phyloP scores from a whole-genome alignment of 2,113 vertebrate species.

The Chloropsis hardwickii region DNA sequence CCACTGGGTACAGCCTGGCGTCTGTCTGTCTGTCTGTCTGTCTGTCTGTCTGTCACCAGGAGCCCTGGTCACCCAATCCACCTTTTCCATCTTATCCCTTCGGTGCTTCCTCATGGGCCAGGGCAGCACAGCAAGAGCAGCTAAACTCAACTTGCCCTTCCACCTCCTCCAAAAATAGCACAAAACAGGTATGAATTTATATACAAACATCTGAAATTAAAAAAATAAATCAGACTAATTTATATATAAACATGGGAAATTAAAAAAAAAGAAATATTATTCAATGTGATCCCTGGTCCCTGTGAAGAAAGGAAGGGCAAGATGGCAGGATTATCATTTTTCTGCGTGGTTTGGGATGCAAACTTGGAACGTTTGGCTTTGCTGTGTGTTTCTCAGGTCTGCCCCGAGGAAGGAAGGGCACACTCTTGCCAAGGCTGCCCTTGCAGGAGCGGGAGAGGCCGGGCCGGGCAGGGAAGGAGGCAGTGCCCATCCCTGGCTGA shows the following conservation, averaged over 20 bases:
- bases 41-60: background rate
- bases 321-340: background rate
- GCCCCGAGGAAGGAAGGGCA: background rate
- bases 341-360: background rate
- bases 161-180: background rate
- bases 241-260: background rate
- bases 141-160: background rate
- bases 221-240: background rate
- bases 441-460: too few species aligned
- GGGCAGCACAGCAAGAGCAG: background rate
- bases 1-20: background rate
- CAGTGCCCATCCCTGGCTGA: background rate
- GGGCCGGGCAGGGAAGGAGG: background rate
- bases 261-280: background rate
- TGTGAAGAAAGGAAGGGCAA: background rate
- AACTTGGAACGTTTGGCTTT: background rate
- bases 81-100: rapidly evolving
- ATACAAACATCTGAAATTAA: background rate
- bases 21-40: background rate
- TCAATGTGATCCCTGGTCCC: rapidly evolving
- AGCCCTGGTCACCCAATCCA: background rate
- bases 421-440: rapidly evolving
- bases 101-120: rapidly evolving
- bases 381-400: rapidly evolving
- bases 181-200: rapidly evolving